Conservation (phyloP, 92 coral and sea anemone species). For the Chrysogorgia sp. region DNA sequence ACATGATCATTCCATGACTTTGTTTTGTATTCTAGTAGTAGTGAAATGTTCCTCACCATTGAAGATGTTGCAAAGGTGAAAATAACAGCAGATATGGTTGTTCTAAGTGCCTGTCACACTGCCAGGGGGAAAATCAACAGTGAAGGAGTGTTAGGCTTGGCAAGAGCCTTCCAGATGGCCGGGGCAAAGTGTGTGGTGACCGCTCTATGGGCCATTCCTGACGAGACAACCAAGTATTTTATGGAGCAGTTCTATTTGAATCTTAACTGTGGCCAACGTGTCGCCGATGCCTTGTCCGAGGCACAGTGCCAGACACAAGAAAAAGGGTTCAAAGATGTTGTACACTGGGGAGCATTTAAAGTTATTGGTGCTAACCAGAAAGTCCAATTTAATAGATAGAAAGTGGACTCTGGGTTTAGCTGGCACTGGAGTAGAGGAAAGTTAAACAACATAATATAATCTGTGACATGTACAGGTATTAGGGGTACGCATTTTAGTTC, state of each 20-base stretch:
- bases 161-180: conserved; percentile 47
- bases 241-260: conserved; percentile 41
- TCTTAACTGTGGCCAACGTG: conserved; percentile 7
- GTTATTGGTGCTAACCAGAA: conserved; percentile 26
- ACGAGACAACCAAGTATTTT: conserved; percentile 39
- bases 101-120: conserved; percentile 54
- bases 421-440: no score
- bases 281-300: conserved; percentile 15
- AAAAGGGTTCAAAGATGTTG: background rate
- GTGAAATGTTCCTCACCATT: conserved; percentile 19
- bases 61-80: conserved; percentile 31
- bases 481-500: no score
- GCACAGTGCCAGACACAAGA: conserved; percentile 6
- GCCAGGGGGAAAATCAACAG: conserved; percentile 40
- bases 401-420: no score
- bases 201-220: conserved; percentile 51
- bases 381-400: no score
- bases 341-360: conserved; percentile 24
- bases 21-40: no score
- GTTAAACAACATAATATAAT: no score
- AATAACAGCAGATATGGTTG: conserved; percentile 49
- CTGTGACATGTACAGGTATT: no score
- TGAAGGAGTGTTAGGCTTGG: conserved; percentile 54
- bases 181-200: conserved; percentile 59
- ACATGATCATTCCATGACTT: no score